phyloP scores from a whole-genome alignment of 2,113 vertebrate genomes.

The Neopipo cinnamomea region DNA sequence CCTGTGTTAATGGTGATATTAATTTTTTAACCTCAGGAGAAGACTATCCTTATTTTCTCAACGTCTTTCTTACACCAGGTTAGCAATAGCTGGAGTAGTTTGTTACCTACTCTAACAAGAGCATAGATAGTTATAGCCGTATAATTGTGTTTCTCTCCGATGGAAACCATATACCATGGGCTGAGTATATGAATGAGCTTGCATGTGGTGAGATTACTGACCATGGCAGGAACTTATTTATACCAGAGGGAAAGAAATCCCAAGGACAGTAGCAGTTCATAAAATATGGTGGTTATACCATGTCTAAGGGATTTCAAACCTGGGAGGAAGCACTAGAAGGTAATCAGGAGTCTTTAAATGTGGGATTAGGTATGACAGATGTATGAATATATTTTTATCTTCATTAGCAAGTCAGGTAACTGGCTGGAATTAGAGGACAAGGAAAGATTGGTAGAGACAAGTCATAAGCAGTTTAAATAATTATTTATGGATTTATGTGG shows the following conservation, averaged over 20 bases:
- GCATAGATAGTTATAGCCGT: rapidly evolving
- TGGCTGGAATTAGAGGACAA: neutral
- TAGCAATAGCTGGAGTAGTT: neutral
- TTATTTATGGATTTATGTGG: neutral
- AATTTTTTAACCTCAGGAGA: neutral
- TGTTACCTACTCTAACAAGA: neutral
- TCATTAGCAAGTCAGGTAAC: neutral
- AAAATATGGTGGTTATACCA: neutral
- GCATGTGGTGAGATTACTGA: neutral
- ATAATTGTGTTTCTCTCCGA: neutral
- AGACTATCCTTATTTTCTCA: neutral
- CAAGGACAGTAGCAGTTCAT: neutral
- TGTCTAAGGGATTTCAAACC: neutral
- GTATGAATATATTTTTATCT: neutral
- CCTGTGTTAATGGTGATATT: neutral
- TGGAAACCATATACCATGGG: neutral
- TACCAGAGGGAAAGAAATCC: neutral
- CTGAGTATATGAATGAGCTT: neutral
- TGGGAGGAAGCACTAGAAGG: neutral
- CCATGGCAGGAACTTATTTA: neutral
- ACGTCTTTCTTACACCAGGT: neutral
- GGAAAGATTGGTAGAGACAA: neutral
- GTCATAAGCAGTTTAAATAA: neutral
- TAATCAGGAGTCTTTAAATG: neutral
- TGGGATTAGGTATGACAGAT: neutral